Evolutionary conservation across 2,888 invertebrate genomes (phyloP).

Genomic region (Plusia festucae): DNA sequence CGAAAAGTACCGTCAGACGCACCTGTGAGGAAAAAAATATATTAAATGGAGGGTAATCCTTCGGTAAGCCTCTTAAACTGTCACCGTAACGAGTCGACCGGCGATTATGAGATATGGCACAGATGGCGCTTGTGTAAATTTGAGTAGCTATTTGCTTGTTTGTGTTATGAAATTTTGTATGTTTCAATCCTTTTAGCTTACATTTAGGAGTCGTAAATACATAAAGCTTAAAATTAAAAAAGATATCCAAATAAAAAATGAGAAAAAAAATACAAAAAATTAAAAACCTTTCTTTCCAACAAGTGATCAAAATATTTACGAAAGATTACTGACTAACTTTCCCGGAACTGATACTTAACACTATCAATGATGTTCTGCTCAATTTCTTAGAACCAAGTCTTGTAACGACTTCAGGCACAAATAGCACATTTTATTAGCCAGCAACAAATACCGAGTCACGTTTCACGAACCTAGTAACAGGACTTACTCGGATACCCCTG

Average conservation of each 20-base stretch:
- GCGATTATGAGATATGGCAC: conserved; percentile 71
- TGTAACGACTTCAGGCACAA: neutral
- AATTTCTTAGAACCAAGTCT: neutral
- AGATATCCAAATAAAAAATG: neutral
- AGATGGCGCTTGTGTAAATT: conserved; percentile 62
- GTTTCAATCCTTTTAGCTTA: conserved; percentile 52
- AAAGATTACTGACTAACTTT: no score
- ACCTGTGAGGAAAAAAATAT: conserved; percentile 69
- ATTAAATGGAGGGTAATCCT: conserved; percentile 75
- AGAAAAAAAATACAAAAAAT: no score
- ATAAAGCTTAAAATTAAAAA: neutral
- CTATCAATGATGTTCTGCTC: neutral
- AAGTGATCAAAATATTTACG: no score
- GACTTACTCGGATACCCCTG: conserved; percentile 7
- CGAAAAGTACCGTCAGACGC: conserved; percentile 60
- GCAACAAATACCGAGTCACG: conserved; percentile 8
- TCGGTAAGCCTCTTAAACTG: conserved; percentile 75
- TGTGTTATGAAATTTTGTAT: conserved; percentile 44
- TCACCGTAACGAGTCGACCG: conserved; percentile 65
- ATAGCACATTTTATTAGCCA: neutral
- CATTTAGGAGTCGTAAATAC: conserved; percentile 18
- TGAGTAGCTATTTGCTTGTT: conserved; percentile 52
- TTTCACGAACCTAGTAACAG: conserved; percentile 7
- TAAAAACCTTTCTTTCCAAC: no score
- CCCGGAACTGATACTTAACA: neutral